Evolutionary conservation across 2,888 invertebrate species (phyloP), one percentile per base, ranked within the genome.

Genomic region (Emmelina monodactyla): DNA sequence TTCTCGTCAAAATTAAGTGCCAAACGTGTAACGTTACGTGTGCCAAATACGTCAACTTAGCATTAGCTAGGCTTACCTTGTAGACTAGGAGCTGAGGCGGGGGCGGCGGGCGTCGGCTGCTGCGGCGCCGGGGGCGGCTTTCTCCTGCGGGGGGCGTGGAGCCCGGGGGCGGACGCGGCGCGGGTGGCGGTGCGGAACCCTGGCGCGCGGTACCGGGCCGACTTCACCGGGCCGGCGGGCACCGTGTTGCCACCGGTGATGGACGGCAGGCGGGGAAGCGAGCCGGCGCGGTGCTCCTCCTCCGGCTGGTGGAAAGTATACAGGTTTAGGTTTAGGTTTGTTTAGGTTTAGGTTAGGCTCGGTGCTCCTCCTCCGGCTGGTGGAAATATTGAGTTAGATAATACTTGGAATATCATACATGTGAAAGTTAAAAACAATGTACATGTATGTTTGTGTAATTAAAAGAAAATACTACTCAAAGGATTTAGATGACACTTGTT

Each of bases 161-260:
- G 75, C 1, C 91, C 90, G 2, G 89, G 88, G 0, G 89, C 88
- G 12, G 88, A 89, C 6, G 88, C 85, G 0, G 91, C 88, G 19
- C 91, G 78, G 47, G 91, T 91, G 1, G 89, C 88, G 29, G 89
- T 83, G 22, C 85, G 83, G 69, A 89, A 89, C 1, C 91, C 92
- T 0, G 93, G 92, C 1, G 94, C 92, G 3, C 94, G 82, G 63
- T 94, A 94, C 25, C 94, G 82, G 28, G 93, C 93, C 34, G 92
- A 93, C 60, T 93, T 93, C 31, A 91, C 92, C 43, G 88, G 67
- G 28, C 83, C 82, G 2, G 78, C 90, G 37, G 88, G 64, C 25
- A 67, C 76, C 2, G 82, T 69, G 55, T 64, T 50, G 60, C 81
- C 50, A 5, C 62, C 71, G 9, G 71, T 63, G 45, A 76, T 57